phyloP scores from a whole-genome alignment of 2,113 vertebrate species.

The Vombatus ursinus region DNA sequence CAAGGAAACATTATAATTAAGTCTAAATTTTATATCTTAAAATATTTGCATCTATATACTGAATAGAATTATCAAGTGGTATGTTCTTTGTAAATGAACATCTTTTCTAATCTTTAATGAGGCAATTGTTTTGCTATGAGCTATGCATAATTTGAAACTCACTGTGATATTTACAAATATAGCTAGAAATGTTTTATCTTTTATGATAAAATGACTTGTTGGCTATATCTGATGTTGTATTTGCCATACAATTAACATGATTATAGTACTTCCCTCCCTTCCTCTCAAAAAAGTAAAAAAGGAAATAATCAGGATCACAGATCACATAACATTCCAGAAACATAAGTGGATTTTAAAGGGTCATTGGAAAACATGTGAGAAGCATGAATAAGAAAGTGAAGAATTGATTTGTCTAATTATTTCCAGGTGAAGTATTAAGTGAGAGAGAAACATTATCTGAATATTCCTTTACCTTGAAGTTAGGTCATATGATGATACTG shows the following conservation, averaged over 20 bases:
- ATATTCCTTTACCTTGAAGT: not conserved
- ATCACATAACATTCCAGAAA: not conserved
- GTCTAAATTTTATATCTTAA: not conserved
- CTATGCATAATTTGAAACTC: not conserved
- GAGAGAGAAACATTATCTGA: not conserved
- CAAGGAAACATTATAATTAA: not conserved
- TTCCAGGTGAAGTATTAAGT: not conserved
- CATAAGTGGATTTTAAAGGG: not conserved
- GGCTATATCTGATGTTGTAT: not conserved
- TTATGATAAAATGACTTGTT: not conserved
- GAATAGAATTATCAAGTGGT: not conserved
- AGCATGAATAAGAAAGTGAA: not conserved
- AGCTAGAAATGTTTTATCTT: not conserved
- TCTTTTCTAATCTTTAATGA: not conserved
- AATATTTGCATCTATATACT: not conserved
- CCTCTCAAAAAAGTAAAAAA: not conserved
- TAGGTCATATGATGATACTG: not conserved
- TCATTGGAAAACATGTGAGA: not conserved
- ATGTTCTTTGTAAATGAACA: not conserved
- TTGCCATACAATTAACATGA: not conserved
- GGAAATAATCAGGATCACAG: not conserved
- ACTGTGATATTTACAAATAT: not conserved
- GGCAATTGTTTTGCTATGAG: not conserved
- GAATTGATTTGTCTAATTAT: not conserved
- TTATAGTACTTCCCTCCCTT: not conserved